Conservation (phyloP, 2,888 invertebrate genomes). For the Myathropa florea region DNA sequence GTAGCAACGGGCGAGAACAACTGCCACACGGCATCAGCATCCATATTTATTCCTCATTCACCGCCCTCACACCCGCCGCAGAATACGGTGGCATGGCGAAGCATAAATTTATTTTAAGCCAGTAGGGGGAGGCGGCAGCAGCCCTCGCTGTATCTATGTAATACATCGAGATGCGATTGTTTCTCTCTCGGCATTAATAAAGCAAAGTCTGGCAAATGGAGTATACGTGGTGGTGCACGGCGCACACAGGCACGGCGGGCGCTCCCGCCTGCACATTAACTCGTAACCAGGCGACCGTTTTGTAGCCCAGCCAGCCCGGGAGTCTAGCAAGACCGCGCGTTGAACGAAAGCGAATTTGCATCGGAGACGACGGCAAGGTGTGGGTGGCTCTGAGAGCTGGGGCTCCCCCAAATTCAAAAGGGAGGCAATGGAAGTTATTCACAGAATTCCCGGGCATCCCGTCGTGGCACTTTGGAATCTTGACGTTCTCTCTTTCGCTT, state of each 20-base stretch:
- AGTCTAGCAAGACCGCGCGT: slow-evolving; percentile 53
- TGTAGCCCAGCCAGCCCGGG: slow-evolving; percentile 39
- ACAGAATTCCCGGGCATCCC: slow-evolving; percentile 35
- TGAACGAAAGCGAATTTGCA: slow-evolving; percentile 66
- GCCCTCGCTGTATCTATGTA: slow-evolving; percentile 51
- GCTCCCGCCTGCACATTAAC: slow-evolving; percentile 51
- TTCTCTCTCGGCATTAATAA: slow-evolving; percentile 60
- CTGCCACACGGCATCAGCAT: slow-evolving; percentile 49
- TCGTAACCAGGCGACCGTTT: slow-evolving; percentile 16
- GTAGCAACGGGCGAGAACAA: slow-evolving; percentile 47
- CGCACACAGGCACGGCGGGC: slow-evolving; percentile 21
- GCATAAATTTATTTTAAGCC: slow-evolving; percentile 56
- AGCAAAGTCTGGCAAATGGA: slow-evolving; percentile 55
- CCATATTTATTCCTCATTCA: slow-evolving; percentile 42
- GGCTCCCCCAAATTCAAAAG: neutral
- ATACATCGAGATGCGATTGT: slow-evolving; percentile 56
- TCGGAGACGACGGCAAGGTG: slow-evolving; percentile 5
- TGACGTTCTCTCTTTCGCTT: neutral
- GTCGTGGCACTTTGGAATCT: slow-evolving; percentile 6
- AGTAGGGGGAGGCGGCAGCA: neutral
- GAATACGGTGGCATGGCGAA: slow-evolving; percentile 34
- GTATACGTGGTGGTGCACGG: slow-evolving; percentile 12
- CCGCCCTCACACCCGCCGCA: slow-evolving; percentile 10
- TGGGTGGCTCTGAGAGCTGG: neutral
- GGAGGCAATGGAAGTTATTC: slow-evolving; percentile 13